These are phyloP conservation scores for Ophiodon elongatus DNA, from an alignment of 2,113 vertebrate genomes.

Conservation along the genomic window DNA sequence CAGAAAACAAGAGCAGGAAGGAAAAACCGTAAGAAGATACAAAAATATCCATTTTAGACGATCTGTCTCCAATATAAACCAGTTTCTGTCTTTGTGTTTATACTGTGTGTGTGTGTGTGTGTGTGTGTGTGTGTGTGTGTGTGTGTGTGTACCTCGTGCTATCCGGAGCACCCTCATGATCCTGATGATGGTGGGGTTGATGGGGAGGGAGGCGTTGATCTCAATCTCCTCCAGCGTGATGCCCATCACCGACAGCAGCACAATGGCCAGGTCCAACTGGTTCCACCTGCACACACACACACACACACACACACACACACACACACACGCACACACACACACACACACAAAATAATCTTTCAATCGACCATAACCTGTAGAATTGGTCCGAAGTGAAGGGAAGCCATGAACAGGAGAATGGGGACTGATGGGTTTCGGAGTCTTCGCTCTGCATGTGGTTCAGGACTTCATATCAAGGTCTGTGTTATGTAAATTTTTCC, in stretches of 20 bases:
- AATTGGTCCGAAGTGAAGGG: background rate
- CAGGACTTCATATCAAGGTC: background rate
- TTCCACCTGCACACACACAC: constrained; percentile 90
- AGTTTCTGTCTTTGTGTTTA: background rate
- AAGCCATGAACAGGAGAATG: background rate
- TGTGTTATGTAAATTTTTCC: constrained; percentile 47
- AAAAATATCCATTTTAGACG: background rate
- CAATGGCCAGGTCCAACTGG: constrained; percentile 96
- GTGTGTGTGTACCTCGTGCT: constrained; percentile 87
- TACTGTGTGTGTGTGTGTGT: constrained; percentile 59
- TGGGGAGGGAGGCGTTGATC: constrained; percentile 96
- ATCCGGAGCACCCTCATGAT: constrained; percentile 98
- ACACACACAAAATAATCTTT: constrained; percentile 5
- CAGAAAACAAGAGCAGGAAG: no score
- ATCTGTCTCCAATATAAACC: no score
- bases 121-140: background rate
- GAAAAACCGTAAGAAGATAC: no score
- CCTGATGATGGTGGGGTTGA: constrained; percentile 98
- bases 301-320: constrained; percentile 43
- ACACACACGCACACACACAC: constrained; percentile 38
- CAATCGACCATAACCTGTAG: no score
- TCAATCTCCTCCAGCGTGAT: constrained; percentile 98
- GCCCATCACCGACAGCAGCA: constrained; percentile 97
- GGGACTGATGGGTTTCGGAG: background rate
- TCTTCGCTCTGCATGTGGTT: background rate